phyloP scores from a whole-genome alignment of 2,797 vertebrate species.

The Eulemur rubriventer region DNA sequence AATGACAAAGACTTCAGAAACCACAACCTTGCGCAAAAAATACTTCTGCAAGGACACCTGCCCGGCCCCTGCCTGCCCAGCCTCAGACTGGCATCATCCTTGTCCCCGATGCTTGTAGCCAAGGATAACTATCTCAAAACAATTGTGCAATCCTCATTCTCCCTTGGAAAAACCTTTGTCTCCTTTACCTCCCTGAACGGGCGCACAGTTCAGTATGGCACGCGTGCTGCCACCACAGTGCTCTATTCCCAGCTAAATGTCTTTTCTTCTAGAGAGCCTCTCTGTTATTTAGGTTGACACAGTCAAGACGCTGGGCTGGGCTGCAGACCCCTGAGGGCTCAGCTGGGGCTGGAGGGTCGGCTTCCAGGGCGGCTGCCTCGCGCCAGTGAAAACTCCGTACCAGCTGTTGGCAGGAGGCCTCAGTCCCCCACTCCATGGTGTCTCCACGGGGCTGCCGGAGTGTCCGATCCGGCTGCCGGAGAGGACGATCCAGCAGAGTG shows the following conservation, averaged over 20 bases:
- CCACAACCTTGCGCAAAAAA: neutral
- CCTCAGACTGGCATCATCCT: neutral
- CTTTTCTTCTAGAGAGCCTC: neutral
- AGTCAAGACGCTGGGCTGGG: neutral
- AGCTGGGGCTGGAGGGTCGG: neutral
- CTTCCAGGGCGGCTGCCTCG: neutral
- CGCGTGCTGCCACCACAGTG: neutral
- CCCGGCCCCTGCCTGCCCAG: neutral
- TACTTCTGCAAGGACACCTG: neutral
- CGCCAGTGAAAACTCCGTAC: neutral
- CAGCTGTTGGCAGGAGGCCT: neutral
- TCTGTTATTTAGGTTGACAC: neutral
- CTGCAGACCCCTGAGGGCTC: neutral
- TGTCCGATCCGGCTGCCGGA: neutral
- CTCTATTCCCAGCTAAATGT: neutral
- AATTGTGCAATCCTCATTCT: neutral
- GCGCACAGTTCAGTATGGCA: neutral
- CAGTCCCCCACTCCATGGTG: neutral
- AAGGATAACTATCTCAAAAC: neutral
- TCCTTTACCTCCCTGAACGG: neutral
- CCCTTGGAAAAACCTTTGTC: neutral
- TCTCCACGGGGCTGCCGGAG: neutral
- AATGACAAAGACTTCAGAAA: neutral
- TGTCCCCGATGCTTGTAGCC: neutral
- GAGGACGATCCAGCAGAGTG: neutral